Percentiles rank a stretch among this genome's conserved stretches.
These are phyloP conservation scores for Avahi laniger DNA, from an alignment of 2,797 vertebrate genomes.

Conservation along the genomic window DNA sequence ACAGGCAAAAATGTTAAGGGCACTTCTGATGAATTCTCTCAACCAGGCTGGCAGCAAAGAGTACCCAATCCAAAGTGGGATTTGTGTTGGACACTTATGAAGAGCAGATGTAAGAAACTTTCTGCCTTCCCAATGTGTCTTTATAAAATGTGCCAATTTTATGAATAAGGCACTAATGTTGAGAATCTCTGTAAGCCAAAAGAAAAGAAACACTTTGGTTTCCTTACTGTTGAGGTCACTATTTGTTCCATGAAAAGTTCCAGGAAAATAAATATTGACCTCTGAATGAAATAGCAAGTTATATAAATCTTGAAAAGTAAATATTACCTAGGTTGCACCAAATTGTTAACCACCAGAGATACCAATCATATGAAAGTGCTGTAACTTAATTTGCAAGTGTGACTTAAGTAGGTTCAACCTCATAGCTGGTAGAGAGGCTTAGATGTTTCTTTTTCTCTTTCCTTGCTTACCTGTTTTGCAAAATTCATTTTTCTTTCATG, in stretches of 20 bases:
- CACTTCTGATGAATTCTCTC: background rate
- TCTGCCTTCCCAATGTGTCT: background rate
- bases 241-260: conserved; percentile 40
- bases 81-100: background rate
- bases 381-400: background rate
- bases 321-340: background rate
- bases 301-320: conserved; percentile 34
- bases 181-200: background rate
- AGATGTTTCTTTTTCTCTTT: background rate
- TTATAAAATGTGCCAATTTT: background rate
- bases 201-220: background rate
- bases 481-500: background rate
- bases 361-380: background rate
- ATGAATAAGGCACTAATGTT: background rate
- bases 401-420: background rate
- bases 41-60: background rate
- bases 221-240: background rate
- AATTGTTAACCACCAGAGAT: background rate
- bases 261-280: conserved; percentile 37
- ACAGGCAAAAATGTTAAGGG: background rate
- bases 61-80: background rate
- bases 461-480: background rate
- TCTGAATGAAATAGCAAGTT: conserved; percentile 50
- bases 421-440: background rate
- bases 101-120: background rate